Evolutionary conservation across 2,888 invertebrate genomes (phyloP).

Genomic region (Volucella inflata): DNA sequence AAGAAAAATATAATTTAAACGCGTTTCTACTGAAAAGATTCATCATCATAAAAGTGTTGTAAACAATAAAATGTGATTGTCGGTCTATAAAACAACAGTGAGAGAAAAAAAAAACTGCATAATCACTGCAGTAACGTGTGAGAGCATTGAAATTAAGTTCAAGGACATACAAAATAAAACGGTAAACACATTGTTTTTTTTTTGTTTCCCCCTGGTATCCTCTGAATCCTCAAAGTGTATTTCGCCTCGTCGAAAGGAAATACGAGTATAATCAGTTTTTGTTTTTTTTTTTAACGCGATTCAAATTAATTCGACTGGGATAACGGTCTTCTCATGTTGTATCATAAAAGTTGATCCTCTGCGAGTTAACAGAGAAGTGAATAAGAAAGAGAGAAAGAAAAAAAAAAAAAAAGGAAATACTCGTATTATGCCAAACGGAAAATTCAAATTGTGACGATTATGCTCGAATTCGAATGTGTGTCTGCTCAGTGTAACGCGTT

Average conservation of each 20-base stretch:
- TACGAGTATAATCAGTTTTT: slow-evolving; percentile 33
- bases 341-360: slow-evolving; percentile 53
- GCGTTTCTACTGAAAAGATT: slow-evolving; percentile 19
- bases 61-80: slow-evolving; percentile 27
- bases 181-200: slow-evolving; percentile 60
- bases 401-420: slow-evolving; percentile 39
- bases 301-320: slow-evolving; percentile 68
- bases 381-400: slow-evolving; percentile 12
- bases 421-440: slow-evolving; percentile 62
- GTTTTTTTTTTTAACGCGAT: slow-evolving; percentile 55
- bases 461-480: slow-evolving; percentile 39
- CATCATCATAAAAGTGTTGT: slow-evolving; percentile 22
- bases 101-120: slow-evolving; percentile 55
- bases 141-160: slow-evolving; percentile 72
- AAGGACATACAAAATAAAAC: slow-evolving; percentile 69
- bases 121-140: slow-evolving; percentile 71
- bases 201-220: not conserved
- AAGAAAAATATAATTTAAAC: slow-evolving; percentile 24
- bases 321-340: slow-evolving; percentile 67
- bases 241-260: slow-evolving; percentile 41
- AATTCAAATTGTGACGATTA: slow-evolving; percentile 67
- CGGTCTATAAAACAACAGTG: slow-evolving; percentile 1
- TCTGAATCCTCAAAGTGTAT: slow-evolving; percentile 36
- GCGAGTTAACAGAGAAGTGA: slow-evolving; percentile 54
- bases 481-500: slow-evolving; percentile 71